These are phyloP conservation scores for Setipinna tenuifilis DNA, from an alignment of 2,797 vertebrate species.

Conservation along the genomic window DNA sequence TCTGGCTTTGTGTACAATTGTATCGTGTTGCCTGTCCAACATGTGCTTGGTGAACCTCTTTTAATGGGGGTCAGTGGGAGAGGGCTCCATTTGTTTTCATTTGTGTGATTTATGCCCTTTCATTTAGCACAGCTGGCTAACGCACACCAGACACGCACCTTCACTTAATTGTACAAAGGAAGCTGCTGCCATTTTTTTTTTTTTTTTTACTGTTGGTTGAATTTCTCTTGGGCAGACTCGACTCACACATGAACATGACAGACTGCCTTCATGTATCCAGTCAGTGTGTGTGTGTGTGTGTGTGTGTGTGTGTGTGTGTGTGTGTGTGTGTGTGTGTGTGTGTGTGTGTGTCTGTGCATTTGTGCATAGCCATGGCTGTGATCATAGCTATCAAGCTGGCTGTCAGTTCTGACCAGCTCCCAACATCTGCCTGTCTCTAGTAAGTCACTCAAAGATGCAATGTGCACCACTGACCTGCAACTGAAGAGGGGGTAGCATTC, in stretches of 20 bases:
- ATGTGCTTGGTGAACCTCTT: constrained; percentile 55
- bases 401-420: constrained; percentile 60
- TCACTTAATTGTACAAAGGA: constrained; percentile 66
- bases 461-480: constrained; percentile 48
- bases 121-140: constrained; percentile 79
- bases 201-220: neutral
- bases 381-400: constrained; percentile 39
- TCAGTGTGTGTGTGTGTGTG: neutral
- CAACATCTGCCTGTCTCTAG: constrained; percentile 49
- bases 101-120: constrained; percentile 80
- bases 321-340: neutral
- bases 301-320: constrained; percentile 3
- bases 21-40: constrained; percentile 36
- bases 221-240: neutral
- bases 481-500: constrained; percentile 29
- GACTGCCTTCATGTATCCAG: neutral
- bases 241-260: neutral
- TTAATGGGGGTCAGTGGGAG: constrained; percentile 73
- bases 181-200: constrained; percentile 48
- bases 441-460: constrained; percentile 28
- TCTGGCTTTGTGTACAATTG: constrained; percentile 26
- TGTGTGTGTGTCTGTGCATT: neutral
- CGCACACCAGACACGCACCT: constrained; percentile 66
- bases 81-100: constrained; percentile 79
- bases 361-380: constrained; percentile 42